phyloP scores from a whole-genome alignment of 2,797 vertebrate species.

The Xiphorhynchus erythropygius region DNA sequence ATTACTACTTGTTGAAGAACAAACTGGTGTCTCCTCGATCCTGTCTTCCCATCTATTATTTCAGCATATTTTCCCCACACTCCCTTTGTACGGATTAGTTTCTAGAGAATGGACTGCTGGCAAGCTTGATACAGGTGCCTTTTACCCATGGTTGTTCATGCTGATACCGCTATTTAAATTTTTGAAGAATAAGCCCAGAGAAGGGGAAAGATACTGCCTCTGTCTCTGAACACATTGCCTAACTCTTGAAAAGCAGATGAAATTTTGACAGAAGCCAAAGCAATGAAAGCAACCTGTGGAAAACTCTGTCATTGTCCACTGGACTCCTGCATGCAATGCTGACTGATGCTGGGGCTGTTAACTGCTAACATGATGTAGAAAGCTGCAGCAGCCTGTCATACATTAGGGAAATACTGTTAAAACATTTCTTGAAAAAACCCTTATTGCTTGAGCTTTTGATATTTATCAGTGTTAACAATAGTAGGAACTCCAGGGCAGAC shows the following conservation, averaged over 20 bases:
- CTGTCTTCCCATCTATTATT: neutral
- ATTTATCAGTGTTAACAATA: neutral
- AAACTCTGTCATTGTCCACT: neutral
- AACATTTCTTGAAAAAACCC: neutral
- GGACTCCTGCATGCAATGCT: neutral
- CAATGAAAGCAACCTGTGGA: neutral
- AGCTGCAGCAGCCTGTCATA: neutral
- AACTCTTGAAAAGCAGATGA: neutral
- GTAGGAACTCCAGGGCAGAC: neutral
- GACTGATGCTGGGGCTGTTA: neutral
- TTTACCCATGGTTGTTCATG: neutral
- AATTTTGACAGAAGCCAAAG: neutral
- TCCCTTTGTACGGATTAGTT: neutral
- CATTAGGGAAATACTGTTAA: neutral
- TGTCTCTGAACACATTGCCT: neutral
- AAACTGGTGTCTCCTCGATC: neutral
- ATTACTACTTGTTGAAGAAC: neutral
- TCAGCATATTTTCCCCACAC: neutral
- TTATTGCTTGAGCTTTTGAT: neutral
- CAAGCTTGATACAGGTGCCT: neutral
- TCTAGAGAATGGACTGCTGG: neutral
- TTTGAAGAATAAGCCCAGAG: neutral
- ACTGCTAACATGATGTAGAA: neutral
- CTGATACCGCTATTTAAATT: neutral
- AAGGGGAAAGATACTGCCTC: neutral